Conservation (phyloP, 2,888 invertebrate genomes). For the Cataglyphis rosenhaueri region DNA sequence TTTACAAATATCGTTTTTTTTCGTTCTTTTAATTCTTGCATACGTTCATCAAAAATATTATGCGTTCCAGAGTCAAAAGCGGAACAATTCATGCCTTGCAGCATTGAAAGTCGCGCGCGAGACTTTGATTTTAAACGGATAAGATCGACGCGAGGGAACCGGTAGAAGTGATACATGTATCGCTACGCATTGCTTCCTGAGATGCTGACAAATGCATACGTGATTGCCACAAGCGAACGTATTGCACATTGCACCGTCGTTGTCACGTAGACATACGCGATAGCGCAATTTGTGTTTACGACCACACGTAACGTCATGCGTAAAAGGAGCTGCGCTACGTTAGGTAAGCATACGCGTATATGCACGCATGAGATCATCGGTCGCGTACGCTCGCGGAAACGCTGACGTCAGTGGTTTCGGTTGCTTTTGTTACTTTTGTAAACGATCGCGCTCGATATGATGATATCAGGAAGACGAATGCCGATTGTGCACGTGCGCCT, state of each 20-base stretch:
- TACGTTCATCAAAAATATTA: neutral
- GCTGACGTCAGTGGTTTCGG: constrained; percentile 72
- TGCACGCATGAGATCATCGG: constrained; percentile 70
- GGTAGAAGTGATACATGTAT: constrained; percentile 40
- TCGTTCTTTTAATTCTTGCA: neutral
- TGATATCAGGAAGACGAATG: constrained; percentile 64
- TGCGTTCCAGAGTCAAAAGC: neutral
- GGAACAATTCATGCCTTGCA: neutral
- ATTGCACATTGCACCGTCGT: constrained; percentile 41
- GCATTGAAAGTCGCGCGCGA: constrained; percentile 19
- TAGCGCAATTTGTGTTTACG: constrained; percentile 32
- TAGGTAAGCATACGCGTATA: constrained; percentile 47
- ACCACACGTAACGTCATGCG: constrained; percentile 38
- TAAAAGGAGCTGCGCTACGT: constrained; percentile 59
- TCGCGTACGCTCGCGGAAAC: constrained; percentile 61
- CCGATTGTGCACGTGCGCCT: constrained; percentile 66
- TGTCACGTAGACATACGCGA: constrained; percentile 36
- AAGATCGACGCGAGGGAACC: neutral
- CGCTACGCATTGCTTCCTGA: constrained; percentile 55
- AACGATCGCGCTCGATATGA: constrained; percentile 63
- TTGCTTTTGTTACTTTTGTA: constrained; percentile 53
- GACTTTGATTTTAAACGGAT: constrained; percentile 25
- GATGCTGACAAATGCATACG: constrained; percentile 76
- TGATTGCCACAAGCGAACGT: constrained; percentile 48
- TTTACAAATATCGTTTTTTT: neutral